Evolutionary conservation across 1,140 invertebrate genomes (phyloP).

Genomic region (Helicoverpa zea): DNA sequence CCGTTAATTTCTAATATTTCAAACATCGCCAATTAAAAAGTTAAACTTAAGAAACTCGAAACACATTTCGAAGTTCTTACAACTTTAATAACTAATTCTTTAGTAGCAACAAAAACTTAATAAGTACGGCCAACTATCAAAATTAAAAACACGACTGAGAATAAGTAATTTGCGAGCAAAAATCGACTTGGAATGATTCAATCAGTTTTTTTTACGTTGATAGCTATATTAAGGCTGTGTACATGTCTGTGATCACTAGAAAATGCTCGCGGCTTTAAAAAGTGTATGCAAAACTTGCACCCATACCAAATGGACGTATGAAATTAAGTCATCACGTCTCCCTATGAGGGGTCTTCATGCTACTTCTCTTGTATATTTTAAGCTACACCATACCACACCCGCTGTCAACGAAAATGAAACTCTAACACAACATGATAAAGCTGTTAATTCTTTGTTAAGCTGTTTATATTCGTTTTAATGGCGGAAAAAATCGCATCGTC

Average conservation of each 20-base stretch:
- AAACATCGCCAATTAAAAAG: slow-evolving; percentile 11
- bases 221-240: slow-evolving; percentile 16
- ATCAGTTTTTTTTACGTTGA: slow-evolving; percentile 1
- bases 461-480: slow-evolving; percentile 57
- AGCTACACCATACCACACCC: slow-evolving; percentile 22
- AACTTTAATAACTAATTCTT: slow-evolving; percentile 27
- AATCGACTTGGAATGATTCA: slow-evolving; percentile 30
- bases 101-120: slow-evolving; percentile 25
- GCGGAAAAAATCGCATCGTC: slow-evolving; percentile 80
- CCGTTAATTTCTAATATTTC: slow-evolving; percentile 2
- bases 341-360: slow-evolving; percentile 71
- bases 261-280: slow-evolving; percentile 20
- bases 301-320: slow-evolving; percentile 71
- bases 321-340: slow-evolving; percentile 80
- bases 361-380: slow-evolving; percentile 68
- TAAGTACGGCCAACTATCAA: slow-evolving; percentile 12
- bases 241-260: slow-evolving; percentile 2
- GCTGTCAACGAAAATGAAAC: neutral
- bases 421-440: slow-evolving; percentile 38
- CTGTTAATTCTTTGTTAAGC: slow-evolving; percentile 12
- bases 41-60: neutral
- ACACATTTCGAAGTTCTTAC: slow-evolving; percentile 10
- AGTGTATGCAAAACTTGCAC: slow-evolving; percentile 67
- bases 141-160: slow-evolving; percentile 27
- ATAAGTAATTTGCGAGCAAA: slow-evolving; percentile 30